phyloP scores from a whole-genome alignment of 2,888 invertebrate species.

The Agonum fuliginosum region DNA sequence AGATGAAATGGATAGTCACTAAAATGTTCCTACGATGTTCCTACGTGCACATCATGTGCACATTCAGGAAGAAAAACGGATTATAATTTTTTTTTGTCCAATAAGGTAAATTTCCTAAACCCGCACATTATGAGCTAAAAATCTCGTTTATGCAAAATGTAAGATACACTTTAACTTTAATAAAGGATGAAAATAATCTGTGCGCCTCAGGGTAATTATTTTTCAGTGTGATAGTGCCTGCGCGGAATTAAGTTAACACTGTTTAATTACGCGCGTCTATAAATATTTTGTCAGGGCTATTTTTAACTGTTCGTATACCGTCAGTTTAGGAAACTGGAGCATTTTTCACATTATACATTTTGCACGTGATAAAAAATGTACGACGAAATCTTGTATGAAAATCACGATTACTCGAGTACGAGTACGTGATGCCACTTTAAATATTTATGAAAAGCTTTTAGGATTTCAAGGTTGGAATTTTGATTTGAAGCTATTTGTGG shows the following conservation, averaged over 20 bases:
- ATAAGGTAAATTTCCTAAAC: no score
- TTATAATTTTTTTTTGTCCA: no score
- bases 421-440: background rate
- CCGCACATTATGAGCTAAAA: no score
- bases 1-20: no score
- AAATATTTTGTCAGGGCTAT: constrained; percentile 37
- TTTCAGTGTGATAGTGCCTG: constrained; percentile 1
- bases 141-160: no score
- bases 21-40: no score
- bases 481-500: constrained; percentile 20
- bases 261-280: constrained; percentile 24
- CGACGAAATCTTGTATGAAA: constrained; percentile 4
- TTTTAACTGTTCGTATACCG: constrained; percentile 15
- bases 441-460: background rate
- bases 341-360: constrained; percentile 19
- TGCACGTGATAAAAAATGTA: constrained; percentile 3
- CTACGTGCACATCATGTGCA: no score
- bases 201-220: background rate
- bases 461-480: constrained; percentile 18
- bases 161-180: no score
- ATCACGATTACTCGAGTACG: background rate
- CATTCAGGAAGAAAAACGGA: no score
- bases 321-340: constrained; percentile 36
- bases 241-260: constrained; percentile 19
- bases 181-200: constrained; percentile 11